Conservation (phyloP, 1,140 invertebrate species). For the Drosophila quadrilineata region DNA sequence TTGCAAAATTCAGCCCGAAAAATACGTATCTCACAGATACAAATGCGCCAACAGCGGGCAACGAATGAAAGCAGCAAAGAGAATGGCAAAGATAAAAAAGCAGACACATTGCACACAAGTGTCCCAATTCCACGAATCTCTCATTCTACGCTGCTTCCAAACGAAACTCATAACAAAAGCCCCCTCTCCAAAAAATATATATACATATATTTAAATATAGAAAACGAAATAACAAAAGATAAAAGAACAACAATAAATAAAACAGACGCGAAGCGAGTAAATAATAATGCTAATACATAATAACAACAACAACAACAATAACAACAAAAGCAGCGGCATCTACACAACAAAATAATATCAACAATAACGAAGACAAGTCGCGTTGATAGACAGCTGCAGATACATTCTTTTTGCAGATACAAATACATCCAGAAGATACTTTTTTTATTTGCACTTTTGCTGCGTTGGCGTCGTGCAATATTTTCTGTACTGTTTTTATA, state of each 20-base stretch:
- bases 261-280: conserved; percentile 37
- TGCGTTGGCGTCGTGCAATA: conserved; percentile 35
- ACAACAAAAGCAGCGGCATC: conserved; percentile 21
- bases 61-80: conserved; percentile 19
- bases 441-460: background rate
- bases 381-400: conserved; percentile 43
- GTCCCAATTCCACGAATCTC: conserved; percentile 79
- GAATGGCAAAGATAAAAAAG: conserved; percentile 35
- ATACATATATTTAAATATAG: too few relatives aligned
- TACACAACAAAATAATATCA: conserved; percentile 27
- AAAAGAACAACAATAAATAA: conserved; percentile 13
- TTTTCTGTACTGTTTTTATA: background rate
- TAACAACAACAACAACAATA: conserved; percentile 48
- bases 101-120: conserved; percentile 77
- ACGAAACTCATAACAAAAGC: background rate
- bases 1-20: conserved; percentile 31
- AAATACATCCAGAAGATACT: conserved; percentile 31
- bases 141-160: conserved; percentile 74
- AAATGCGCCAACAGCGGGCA: background rate
- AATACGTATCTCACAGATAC: conserved; percentile 39
- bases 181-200: too few relatives aligned
- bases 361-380: conserved; percentile 29
- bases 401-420: conserved; percentile 40
- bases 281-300: conserved; percentile 78
- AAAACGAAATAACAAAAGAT: conserved; percentile 12